phyloP scores from a whole-genome alignment of 2,888 invertebrate genomes.

The Dione vanillae region DNA sequence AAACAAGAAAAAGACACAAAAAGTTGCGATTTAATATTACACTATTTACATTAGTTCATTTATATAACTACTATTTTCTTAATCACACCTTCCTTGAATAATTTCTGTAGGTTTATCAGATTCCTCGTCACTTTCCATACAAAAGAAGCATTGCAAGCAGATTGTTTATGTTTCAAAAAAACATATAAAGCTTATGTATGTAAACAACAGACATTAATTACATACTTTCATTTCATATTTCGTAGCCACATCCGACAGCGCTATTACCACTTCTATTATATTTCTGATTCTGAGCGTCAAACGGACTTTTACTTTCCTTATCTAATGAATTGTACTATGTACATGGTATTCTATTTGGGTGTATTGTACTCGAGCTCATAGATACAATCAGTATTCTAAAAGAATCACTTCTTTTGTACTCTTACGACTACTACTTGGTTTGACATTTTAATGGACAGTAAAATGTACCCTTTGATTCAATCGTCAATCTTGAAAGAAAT shows the following conservation, averaged over 20 bases:
- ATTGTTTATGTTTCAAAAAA: background rate
- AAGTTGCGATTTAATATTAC: no score
- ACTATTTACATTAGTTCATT: no score
- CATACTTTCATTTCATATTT: slow-evolving; percentile 12
- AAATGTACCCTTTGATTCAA: slow-evolving; percentile 1
- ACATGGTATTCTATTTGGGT: slow-evolving; percentile 37
- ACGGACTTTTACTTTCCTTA: slow-evolving; percentile 76
- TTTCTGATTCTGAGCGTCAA: slow-evolving; percentile 18
- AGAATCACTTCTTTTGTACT: slow-evolving; percentile 59
- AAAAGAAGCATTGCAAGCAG: background rate
- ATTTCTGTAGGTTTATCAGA: background rate
- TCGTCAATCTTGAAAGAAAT: background rate
- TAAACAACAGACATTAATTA: slow-evolving; percentile 20
- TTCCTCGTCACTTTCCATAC: background rate
- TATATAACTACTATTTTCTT: no score
- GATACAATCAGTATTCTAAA: slow-evolving; percentile 56
- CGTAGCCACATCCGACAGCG: slow-evolving; percentile 13
- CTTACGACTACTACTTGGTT: slow-evolving; percentile 32
- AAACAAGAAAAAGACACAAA: no score
- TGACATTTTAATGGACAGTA: slow-evolving; percentile 30
- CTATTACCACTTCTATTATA: slow-evolving; percentile 20
- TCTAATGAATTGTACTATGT: slow-evolving; percentile 59
- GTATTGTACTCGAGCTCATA: slow-evolving; percentile 31
- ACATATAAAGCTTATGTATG: background rate
- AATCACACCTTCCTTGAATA: background rate